Evolutionary conservation across 92 coral and sea anemone genomes (phyloP).

Genomic region (Chrysogorgia sp.): DNA sequence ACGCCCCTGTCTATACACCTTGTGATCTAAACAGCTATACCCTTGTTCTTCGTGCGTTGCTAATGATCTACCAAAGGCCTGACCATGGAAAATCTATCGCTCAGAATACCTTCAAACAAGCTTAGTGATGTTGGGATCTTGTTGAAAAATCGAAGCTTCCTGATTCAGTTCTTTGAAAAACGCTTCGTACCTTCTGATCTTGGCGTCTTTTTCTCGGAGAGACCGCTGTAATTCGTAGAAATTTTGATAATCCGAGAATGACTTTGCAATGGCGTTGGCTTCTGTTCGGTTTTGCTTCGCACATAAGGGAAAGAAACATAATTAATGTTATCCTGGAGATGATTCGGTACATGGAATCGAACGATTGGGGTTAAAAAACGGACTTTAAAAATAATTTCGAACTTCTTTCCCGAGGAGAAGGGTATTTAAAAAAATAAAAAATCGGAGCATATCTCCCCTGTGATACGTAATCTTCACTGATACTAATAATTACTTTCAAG

Average conservation of each 20-base stretch:
- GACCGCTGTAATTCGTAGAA: conserved; percentile 8
- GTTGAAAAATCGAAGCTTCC: conserved; percentile 25
- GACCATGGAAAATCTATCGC: not conserved
- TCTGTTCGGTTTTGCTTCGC: not conserved
- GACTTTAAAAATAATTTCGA: no score
- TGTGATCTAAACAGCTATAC: no score
- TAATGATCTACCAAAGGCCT: not conserved
- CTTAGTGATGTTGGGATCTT: conserved; percentile 13
- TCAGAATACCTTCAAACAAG: not conserved
- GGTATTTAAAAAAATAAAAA: no score
- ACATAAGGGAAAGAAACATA: not conserved
- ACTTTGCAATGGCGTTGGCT: not conserved
- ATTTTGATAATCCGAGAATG: not conserved
- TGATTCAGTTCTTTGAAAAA: conserved; percentile 36
- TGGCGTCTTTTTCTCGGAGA: conserved; percentile 28
- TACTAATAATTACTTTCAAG: no score
- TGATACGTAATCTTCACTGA: no score
- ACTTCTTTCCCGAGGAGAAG: no score
- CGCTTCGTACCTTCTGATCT: conserved; percentile 25
- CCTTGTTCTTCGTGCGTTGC: no score
- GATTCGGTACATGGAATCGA: no score
- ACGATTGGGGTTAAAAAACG: no score
- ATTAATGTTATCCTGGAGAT: not conserved
- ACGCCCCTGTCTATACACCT: no score
- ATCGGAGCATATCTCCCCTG: no score